Conservation (phyloP, 2,888 invertebrate genomes). For the Alentia gelatinosa region DNA sequence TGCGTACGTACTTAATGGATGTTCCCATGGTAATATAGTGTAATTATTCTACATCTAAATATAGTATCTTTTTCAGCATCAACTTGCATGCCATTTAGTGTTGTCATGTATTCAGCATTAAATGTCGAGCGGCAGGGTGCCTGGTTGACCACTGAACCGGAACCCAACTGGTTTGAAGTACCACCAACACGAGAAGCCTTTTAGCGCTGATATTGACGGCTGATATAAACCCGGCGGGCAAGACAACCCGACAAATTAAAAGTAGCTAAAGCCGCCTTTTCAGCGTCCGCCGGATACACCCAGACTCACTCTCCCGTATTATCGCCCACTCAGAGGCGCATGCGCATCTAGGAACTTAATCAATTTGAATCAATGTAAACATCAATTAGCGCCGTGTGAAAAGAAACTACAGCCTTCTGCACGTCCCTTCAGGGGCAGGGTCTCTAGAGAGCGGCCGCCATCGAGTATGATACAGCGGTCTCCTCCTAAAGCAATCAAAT, state of each 20-base stretch:
- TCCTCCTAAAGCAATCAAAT: no score
- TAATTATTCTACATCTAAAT: no score
- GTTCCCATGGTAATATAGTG: no score
- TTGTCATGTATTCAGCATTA: no score
- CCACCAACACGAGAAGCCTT: background rate
- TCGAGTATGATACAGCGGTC: no score
- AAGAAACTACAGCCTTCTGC: no score
- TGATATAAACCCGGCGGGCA: background rate
- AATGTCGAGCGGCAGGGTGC: no score
- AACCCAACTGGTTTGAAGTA: background rate
- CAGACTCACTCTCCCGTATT: background rate
- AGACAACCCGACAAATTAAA: background rate
- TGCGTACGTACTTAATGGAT: no score
- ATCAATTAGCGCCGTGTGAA: background rate
- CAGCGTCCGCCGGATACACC: background rate
- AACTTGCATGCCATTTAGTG: no score
- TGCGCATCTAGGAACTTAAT: background rate
- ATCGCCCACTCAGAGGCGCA: background rate
- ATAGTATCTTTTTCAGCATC: no score
- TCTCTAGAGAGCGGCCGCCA: no score
- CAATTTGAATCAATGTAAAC: slow-evolving; percentile 13
- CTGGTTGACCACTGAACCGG: background rate
- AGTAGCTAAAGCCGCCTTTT: background rate
- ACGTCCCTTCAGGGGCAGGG: no score
- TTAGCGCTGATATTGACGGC: background rate